phyloP scores from a whole-genome alignment of 2,888 invertebrate species.

The Argynnis bischoffii region DNA sequence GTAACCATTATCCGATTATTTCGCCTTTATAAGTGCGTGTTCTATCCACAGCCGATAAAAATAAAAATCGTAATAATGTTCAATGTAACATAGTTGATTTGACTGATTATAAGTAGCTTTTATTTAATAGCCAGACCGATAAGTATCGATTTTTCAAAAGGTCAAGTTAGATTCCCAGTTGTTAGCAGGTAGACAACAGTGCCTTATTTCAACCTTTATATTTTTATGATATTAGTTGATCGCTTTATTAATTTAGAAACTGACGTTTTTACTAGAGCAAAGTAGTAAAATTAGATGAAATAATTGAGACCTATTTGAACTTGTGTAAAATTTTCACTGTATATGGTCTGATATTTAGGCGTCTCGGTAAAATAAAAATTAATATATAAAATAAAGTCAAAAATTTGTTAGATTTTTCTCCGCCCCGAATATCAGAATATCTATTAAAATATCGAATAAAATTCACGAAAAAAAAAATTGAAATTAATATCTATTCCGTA shows the following conservation, averaged over 20 bases:
- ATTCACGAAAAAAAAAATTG: no score
- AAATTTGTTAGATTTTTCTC: no score
- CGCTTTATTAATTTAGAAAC: slow-evolving; percentile 63
- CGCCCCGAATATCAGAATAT: no score
- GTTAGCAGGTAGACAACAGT: slow-evolving; percentile 18
- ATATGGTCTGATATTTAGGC: neutral
- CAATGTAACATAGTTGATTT: neutral
- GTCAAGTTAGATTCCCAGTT: slow-evolving; percentile 41
- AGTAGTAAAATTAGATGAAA: no score
- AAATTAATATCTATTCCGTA: no score
- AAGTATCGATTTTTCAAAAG: slow-evolving; percentile 47
- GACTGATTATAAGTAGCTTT: neutral
- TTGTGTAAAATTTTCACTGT: neutral
- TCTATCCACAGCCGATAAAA: slow-evolving; percentile 2
- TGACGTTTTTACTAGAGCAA: slow-evolving; percentile 15
- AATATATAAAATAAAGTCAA: no score
- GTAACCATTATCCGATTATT: no score
- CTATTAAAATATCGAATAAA: no score
- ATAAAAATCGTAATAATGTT: neutral
- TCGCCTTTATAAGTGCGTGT: no score
- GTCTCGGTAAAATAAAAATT: no score
- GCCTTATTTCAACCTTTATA: slow-evolving; percentile 42
- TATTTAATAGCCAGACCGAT: slow-evolving; percentile 8
- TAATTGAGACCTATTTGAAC: neutral
- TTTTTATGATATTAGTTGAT: slow-evolving; percentile 46